phyloP scores from a whole-genome alignment of 2,797 vertebrate genomes.

The Alexandromys oeconomus region DNA sequence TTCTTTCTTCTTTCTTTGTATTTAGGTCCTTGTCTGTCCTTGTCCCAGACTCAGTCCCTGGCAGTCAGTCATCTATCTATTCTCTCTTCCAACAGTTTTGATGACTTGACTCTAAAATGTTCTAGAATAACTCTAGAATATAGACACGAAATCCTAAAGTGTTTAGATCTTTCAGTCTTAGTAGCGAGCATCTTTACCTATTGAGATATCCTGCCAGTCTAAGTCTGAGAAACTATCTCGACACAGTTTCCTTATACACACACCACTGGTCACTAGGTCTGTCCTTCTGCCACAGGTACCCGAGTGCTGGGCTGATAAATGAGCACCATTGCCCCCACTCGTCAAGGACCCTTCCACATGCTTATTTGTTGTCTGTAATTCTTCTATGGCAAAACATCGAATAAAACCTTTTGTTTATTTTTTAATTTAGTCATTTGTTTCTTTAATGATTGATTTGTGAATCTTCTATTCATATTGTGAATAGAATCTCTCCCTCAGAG shows the following conservation, averaged over 20 bases:
- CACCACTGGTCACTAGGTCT: background rate
- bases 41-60: background rate
- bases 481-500: background rate
- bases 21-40: background rate
- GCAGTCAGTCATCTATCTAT: background rate
- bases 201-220: background rate
- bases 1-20: background rate
- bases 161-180: background rate
- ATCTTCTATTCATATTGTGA: slow-evolving; percentile 43
- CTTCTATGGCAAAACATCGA: background rate
- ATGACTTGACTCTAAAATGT: background rate
- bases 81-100: background rate
- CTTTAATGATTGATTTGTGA: slow-evolving; percentile 4
- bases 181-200: background rate
- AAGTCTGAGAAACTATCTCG: background rate
- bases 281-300: background rate
- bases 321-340: background rate
- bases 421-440: slow-evolving; percentile 17
- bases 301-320: no score
- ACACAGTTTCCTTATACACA: background rate
- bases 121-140: no score
- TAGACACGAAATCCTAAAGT: background rate
- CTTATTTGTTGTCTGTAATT: slow-evolving; percentile 17
- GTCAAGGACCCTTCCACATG: background rate
- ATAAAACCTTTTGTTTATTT: slow-evolving; percentile 43